These are phyloP conservation scores for Tyria jacobaeae DNA, from an alignment of 2,888 invertebrate genomes.

Conservation along the genomic window DNA sequence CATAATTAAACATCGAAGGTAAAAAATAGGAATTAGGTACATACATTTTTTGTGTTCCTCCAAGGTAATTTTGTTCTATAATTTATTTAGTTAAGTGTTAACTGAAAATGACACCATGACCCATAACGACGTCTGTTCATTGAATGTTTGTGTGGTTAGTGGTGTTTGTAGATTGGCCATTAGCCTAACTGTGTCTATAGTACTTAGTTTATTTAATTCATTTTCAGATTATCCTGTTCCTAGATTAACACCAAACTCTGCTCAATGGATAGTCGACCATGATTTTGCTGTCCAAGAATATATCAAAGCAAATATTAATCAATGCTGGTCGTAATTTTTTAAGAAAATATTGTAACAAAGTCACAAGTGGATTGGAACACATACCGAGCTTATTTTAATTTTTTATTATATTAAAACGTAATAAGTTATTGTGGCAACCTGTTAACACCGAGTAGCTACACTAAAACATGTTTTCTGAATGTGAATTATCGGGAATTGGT, in stretches of 20 bases:
- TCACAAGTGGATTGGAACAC: no score
- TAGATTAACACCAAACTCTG: background rate
- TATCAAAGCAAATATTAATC: conserved; percentile 21
- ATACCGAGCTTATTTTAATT: background rate
- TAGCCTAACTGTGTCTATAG: no score
- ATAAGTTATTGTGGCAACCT: background rate
- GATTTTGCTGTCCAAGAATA: background rate
- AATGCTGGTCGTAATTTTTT: no score
- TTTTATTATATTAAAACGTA: background rate
- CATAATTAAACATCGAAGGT: no score
- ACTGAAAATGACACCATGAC: no score
- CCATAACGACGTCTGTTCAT: no score
- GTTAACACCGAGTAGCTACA: background rate
- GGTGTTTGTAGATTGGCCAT: no score
- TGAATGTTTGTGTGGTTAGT: no score
- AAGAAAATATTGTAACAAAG: background rate
- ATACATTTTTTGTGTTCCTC: no score
- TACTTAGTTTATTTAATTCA: background rate
- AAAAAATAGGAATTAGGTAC: no score
- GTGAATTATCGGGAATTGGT: background rate
- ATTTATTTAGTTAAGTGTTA: no score
- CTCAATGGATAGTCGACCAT: background rate
- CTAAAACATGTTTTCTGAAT: background rate
- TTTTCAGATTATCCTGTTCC: conserved; percentile 4
- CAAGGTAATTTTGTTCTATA: no score